A percentile compares a stretch with the other conserved stretches of the same genome.
phyloP scores from a whole-genome alignment of 2,888 invertebrate species.

The Torymus aiolomorphi region DNA sequence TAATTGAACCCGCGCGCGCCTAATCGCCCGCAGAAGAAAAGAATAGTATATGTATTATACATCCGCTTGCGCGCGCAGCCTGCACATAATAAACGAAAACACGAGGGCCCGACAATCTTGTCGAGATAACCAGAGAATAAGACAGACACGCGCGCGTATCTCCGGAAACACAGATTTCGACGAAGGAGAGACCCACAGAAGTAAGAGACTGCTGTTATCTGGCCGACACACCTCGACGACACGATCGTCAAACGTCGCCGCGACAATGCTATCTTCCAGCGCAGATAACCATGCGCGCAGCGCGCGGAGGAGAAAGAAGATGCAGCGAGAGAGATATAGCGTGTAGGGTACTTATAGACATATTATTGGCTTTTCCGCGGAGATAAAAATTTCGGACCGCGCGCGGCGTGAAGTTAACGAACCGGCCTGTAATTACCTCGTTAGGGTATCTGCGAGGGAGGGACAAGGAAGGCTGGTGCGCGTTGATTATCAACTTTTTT shows the following conservation, averaged over 20 bases:
- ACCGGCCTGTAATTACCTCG: conserved; percentile 32
- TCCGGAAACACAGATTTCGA: background rate
- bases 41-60: background rate
- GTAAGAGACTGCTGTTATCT: no score
- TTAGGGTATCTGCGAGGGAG: conserved; percentile 6
- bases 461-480: background rate
- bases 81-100: no score
- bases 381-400: conserved; percentile 11
- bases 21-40: background rate
- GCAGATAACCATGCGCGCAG: no score
- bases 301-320: no score
- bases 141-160: background rate
- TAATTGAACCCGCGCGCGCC: background rate
- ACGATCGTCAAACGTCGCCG: no score
- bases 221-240: no score
- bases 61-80: no score
- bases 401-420: conserved; percentile 13
- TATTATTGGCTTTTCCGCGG: background rate
- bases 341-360: no score
- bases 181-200: no score
- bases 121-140: background rate
- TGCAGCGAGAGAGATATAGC: no score
- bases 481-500: conserved; percentile 17
- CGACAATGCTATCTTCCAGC: background rate
- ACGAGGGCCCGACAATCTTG: background rate